Evolutionary conservation across 2,888 invertebrate species (phyloP).

Genomic region (Aricia artaxerxes): DNA sequence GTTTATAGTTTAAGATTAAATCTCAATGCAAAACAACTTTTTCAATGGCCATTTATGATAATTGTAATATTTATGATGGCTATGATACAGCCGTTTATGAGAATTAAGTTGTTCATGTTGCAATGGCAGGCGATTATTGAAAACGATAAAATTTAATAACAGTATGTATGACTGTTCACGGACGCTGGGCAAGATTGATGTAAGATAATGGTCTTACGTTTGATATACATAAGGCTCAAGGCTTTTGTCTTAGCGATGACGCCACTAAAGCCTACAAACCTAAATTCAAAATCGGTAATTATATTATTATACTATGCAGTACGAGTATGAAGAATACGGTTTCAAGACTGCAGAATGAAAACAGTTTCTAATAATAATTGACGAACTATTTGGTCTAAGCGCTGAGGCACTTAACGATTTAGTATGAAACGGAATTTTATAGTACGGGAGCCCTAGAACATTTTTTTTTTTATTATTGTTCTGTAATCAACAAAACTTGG

Average conservation of each 20-base stretch:
- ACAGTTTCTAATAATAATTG: too few species aligned
- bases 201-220: constrained; percentile 1
- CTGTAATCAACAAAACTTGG: too few species aligned
- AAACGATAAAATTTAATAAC: constrained; percentile 30
- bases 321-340: too few species aligned
- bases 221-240: constrained; percentile 23
- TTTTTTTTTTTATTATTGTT: too few species aligned
- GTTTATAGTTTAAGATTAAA: neutral
- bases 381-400: too few species aligned
- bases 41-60: neutral
- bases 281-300: too few species aligned
- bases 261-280: neutral
- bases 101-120: constrained; percentile 20
- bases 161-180: constrained; percentile 25
- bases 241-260: neutral
- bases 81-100: constrained; percentile 15
- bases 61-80: constrained; percentile 8
- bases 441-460: too few species aligned
- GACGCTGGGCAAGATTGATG: constrained; percentile 11
- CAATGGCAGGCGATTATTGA: constrained; percentile 27
- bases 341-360: too few species aligned
- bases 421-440: too few species aligned
- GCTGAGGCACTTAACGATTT: too few species aligned
- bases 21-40: neutral
- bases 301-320: too few species aligned